Evolutionary conservation across 1,140 invertebrate species (phyloP), one percentile per base, ranked within the genome.

Genomic region (Drosophila ercepeae): DNA sequence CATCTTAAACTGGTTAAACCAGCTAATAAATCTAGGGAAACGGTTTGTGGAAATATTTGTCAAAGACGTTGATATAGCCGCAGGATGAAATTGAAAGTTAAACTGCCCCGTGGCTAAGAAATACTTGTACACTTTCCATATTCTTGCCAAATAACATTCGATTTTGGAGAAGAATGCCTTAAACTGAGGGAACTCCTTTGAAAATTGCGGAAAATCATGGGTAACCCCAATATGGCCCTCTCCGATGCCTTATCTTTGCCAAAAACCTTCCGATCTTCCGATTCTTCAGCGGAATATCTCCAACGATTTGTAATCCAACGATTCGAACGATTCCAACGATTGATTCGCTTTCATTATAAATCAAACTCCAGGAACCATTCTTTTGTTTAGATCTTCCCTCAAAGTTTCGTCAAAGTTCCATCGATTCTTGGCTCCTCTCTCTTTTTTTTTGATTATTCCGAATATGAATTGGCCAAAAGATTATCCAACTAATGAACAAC

Each of bases 11-110:
- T 23, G 21, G 34, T 46, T 55, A 49, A 78, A 41, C 46, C 34
- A 32, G 14, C 46, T 9, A 25, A 55, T 76, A 70, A 70, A 64
- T 71, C 52, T 53, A 25, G 32, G 18, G 19, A 42, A 45, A 64
- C 32, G 29, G 36, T 39, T 14, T 14, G 6, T 39, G 14, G 36
- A 14, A 14, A 16, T 39, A 48, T 48, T 9, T 36, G 19, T 16
- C 13, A 34, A 34, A 4, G 54, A 13, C 19, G 44, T 11, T 11
- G 55, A 59, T 39, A 50, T 39, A 50, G 16, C 16, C 4, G 3
- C 7, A 29, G 23, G 39, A 50, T 36, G 45, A 58, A 58, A 58
- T 19, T 14, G 45, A 58, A 58, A 58, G 55, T 50, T 13, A 4
- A 14, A 41, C 6, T 8, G 14, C 16, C 14, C 14, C 11, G 9